A percentile compares a stretch with the other conserved stretches of the same genome.
Conservation (phyloP, 2,113 vertebrate genomes). For the Propithecus coquereli region DNA sequence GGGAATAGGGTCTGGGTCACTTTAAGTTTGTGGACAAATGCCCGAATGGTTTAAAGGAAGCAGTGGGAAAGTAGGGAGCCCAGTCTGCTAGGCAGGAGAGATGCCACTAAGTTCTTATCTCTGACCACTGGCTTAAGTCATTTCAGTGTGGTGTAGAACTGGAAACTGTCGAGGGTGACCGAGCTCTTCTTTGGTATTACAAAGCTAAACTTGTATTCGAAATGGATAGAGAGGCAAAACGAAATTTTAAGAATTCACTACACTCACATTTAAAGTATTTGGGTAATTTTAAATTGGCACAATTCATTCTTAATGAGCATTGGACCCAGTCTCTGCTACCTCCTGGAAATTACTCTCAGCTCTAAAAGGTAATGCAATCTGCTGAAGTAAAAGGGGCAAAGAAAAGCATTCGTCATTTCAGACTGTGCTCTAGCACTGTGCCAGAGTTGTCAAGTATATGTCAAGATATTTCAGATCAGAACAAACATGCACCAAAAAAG, state of each 20-base stretch:
- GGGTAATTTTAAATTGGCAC: conserved; percentile 1
- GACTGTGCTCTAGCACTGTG: no score
- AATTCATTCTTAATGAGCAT: conserved; percentile 8
- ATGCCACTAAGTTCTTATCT: not conserved
- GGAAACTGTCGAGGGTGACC: not conserved
- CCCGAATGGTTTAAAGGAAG: not conserved
- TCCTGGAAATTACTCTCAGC: conserved; percentile 33
- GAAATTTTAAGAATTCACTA: not conserved
- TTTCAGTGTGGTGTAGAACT: not conserved
- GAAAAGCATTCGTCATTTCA: no score
- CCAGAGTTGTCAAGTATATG: conserved; percentile 58
- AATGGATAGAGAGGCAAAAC: not conserved
- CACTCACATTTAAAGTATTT: not conserved
- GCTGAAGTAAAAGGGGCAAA: conserved; percentile 4
- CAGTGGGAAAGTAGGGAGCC: not conserved
- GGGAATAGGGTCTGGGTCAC: not conserved
- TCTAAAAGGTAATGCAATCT: not conserved
- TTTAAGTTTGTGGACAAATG: not conserved
- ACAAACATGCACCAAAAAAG: not conserved
- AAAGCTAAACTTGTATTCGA: not conserved
- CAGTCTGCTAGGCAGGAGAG: not conserved
- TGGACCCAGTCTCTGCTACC: not conserved
- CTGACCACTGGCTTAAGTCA: not conserved
- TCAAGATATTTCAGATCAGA: conserved; percentile 71
- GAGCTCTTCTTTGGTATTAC: not conserved